Evolutionary conservation across 2,888 invertebrate species (phyloP).

Genomic region (Portevinia maculata): DNA sequence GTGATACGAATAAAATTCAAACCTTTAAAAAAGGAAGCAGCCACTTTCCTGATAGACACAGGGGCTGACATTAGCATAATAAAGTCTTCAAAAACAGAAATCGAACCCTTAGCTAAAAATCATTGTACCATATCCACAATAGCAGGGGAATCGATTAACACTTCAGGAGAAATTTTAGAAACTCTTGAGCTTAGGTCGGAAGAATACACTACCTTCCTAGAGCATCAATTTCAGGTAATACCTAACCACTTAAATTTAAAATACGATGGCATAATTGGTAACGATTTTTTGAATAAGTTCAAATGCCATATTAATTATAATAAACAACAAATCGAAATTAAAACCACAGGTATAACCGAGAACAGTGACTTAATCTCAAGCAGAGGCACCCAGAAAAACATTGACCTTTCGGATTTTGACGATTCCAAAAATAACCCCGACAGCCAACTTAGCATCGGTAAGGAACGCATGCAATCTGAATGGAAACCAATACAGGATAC

Average conservation of each 20-base stretch:
- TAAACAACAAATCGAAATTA: not conserved
- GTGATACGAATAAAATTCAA: conserved; percentile 6
- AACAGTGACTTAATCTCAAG: too few relatives aligned
- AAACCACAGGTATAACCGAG: too few relatives aligned
- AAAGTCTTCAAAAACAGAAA: not conserved
- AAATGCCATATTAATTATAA: not conserved
- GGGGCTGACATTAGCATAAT: conserved; percentile 7
- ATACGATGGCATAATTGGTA: not conserved
- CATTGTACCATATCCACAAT: not conserved
- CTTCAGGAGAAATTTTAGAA: not conserved
- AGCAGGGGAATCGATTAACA: not conserved
- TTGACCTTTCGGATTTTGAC: too few relatives aligned
- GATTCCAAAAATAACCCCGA: too few relatives aligned
- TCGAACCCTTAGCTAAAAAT: not conserved
- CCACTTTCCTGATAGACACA: conserved; percentile 12
- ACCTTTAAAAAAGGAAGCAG: not conserved
- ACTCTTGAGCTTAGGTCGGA: not conserved
- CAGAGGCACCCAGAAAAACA: too few relatives aligned
- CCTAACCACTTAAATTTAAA: not conserved
- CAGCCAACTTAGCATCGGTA: too few relatives aligned
- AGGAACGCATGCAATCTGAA: too few relatives aligned
- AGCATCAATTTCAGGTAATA: not conserved
- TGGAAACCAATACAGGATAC: too few relatives aligned
- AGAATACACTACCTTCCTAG: not conserved
- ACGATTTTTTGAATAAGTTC: not conserved